Base-by-base conservation (phyloP, 2,888 invertebrate species). In the Fissipunctia ypsillon region DNA sequence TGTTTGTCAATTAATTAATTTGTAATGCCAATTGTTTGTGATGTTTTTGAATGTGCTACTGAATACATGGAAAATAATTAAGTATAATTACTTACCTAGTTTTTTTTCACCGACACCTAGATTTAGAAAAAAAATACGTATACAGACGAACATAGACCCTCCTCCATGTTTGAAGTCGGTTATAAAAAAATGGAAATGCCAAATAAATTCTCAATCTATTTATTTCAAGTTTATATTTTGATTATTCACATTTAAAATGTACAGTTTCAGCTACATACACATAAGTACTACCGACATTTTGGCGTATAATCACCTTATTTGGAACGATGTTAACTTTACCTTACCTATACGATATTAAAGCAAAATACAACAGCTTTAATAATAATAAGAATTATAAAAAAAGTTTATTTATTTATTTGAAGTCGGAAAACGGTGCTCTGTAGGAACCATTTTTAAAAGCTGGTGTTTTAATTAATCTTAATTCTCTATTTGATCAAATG, bases 141-240 rank as follows among this genome's bases (percentile, higher is more conserved):
- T 14, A 43, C 43, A n/a, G n/a, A n/a, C n/a, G n/a, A n/a, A n/a
- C n/a, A n/a, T n/a, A 43, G 16, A 43, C 16, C 16, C 16, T 43
- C 43, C 43, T 43, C 43, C 16, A 6, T 43, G 4, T 16, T 43
- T 43, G 0, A 43, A 4, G 43, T 16, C 43, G 6, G 5, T 54
- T 3, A 10, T n/a, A 48, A 66, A 45, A 28, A 16, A 25, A n/a
- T 6, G 0, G 1, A 43, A 45, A 14, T 5, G 5, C 10, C 25
- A 41, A 41, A 68, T 60, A 64, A 80, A 81, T 81, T 84, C 74
- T 84, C 86, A 86, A 87, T 84, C 84, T 87, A 89, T 88, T 89
- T 89, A 89, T 88, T 89, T 87, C 79, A 84, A 78, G 73, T 89
- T 88, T 85, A 88, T 81, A 84, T 78, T 85, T 83, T 81, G 82